Conservation (phyloP, 2,113 vertebrate species). For the Malaclemys terrapin region DNA sequence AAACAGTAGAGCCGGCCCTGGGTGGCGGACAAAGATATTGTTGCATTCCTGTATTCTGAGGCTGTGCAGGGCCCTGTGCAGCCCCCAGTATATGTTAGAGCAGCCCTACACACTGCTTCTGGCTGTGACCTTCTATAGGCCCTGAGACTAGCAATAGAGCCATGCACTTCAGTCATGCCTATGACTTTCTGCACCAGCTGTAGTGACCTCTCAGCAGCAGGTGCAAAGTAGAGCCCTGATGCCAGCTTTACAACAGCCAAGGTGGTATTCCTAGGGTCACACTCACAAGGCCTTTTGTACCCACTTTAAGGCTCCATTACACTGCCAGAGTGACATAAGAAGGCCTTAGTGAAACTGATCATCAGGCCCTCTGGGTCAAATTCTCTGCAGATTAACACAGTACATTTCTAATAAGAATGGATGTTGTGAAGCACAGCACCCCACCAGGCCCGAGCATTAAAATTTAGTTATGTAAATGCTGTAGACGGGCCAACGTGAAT, state of each 20-base stretch:
- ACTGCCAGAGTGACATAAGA: not conserved
- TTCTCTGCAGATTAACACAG: not conserved
- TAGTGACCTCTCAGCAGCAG: not conserved
- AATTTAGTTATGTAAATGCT: not conserved
- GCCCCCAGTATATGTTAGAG: not conserved
- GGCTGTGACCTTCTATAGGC: not conserved
- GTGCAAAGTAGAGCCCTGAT: not conserved
- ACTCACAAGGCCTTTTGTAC: not conserved
- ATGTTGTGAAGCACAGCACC: not conserved
- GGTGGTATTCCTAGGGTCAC: not conserved
- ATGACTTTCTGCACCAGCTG: not conserved
- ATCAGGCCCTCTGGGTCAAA: not conserved
- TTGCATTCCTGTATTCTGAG: not conserved
- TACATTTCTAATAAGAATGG: not conserved
- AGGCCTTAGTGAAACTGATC: not conserved
- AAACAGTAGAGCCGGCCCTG: not conserved
- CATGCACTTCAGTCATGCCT: not conserved
- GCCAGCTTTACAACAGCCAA: not conserved
- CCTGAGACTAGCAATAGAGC: not conserved
- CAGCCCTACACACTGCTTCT: not conserved
- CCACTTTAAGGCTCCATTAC: not conserved
- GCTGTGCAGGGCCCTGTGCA: not conserved
- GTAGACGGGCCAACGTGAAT: accelerated
- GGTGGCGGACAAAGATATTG: not conserved
- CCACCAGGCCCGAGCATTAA: not conserved